Evolutionary conservation across 2,113 vertebrate species (phyloP), one percentile per base, ranked within the genome.

Genomic region (Thalassoma bifasciatum): DNA sequence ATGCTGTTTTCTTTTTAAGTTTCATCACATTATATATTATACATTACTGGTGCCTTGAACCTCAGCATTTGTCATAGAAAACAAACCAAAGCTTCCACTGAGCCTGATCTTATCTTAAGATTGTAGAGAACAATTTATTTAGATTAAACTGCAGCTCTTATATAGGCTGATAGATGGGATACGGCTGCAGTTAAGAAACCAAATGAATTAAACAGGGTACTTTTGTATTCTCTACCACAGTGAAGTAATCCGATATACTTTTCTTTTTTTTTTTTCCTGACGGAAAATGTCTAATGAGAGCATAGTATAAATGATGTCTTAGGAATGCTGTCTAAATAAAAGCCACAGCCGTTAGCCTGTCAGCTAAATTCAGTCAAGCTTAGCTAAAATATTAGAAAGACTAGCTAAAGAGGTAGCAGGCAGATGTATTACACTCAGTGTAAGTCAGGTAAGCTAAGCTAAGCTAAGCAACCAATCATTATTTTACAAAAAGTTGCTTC

Each of bases 41-140:
- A 37, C 63, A 37, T 79, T 66, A 42, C 22, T 36, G 26, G 8
- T 50, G 61, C 71, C 61, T 66, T 9, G 36, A 34, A 64, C 30
- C 37, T 60, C 21, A 58, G 57, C 60, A 71, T 71, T 81, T 77
- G 58, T 81, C 74, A 69, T 16, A 40, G 17, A 62, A 69, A 24
- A 66, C 37, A 40, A 53, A 77, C 22, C 36, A 57, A 59, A 60
- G 57, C 56, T 54, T 37, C 2, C 38, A 0, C 1, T 52, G 19
- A 67, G 16, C 19, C 47, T 58, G 24, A 19, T 66, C 56, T 86
- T 72, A 82, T 54, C 79, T 74, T 63, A 57, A 23, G 22, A 57
- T 24, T 57, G 8, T 13, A 22, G 51, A 37, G 21, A 42, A 7
- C 56, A 11, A 75, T 78, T 64, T 16, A 10, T 81, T 42, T 72